Percentiles rank a stretch among this genome's conserved stretches.
Evolutionary conservation across 1,140 invertebrate genomes (phyloP).

Genomic region (Micrasema minimum): DNA sequence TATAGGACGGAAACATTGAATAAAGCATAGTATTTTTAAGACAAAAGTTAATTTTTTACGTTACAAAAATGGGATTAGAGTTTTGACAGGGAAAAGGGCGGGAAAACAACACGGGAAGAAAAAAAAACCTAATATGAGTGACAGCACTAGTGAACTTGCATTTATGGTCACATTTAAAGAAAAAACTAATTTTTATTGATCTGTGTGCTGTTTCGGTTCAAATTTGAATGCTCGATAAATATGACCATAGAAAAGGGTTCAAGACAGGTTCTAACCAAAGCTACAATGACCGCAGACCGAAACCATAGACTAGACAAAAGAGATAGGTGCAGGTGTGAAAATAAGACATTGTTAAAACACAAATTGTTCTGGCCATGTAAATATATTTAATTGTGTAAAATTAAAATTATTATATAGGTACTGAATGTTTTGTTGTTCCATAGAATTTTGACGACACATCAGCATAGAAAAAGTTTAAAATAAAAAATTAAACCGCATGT

Average conservation of each 20-base stretch:
- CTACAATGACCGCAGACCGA: slow-evolving; percentile 34
- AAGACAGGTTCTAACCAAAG: slow-evolving; percentile 7
- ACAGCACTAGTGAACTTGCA: slow-evolving; percentile 25
- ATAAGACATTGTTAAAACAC: too few relatives aligned
- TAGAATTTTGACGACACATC: too few relatives aligned
- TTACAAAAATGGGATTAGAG: slow-evolving; percentile 1
- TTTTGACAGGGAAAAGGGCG: neutral
- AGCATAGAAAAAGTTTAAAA: too few relatives aligned
- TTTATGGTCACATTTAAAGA: slow-evolving; percentile 19
- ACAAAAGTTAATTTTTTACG: neutral
- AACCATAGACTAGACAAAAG: slow-evolving; percentile 21
- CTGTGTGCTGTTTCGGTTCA: too few relatives aligned
- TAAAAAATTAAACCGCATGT: too few relatives aligned
- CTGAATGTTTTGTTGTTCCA: too few relatives aligned
- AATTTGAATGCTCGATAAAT: neutral
- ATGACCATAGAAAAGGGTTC: slow-evolving; percentile 12
- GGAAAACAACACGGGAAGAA: slow-evolving; percentile 13
- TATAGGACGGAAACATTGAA: neutral
- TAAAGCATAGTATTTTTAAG: too few relatives aligned
- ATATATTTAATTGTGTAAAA: too few relatives aligned
- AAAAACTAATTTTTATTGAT: neutral
- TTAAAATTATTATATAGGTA: too few relatives aligned
- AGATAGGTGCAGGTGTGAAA: too few relatives aligned
- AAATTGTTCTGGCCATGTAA: too few relatives aligned
- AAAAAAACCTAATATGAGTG: slow-evolving; percentile 43